These are phyloP conservation scores for Echinometra lucunter DNA, from an alignment of 53 echinoderm and acorn worm genomes.

Conservation along the genomic window DNA sequence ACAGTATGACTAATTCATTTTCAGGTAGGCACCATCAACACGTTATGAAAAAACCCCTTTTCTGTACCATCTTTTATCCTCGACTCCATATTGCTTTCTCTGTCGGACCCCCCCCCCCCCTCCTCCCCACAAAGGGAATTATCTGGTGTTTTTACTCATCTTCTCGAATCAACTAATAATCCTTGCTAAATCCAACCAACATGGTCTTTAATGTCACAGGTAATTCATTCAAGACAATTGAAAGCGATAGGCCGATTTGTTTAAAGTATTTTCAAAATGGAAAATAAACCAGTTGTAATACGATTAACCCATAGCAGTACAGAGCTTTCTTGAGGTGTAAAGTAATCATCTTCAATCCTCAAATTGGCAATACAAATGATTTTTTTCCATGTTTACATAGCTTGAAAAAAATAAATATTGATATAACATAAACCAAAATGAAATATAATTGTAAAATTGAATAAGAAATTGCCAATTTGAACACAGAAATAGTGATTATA, in stretches of 20 bases:
- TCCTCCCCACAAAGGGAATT: not conserved
- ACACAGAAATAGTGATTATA: too few relatives aligned
- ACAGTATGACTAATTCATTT: too few relatives aligned
- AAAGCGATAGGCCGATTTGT: conserved; percentile 33
- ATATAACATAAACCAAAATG: too few relatives aligned
- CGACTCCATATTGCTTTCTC: not conserved
- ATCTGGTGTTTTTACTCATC: conserved; percentile 39
- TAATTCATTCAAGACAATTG: not conserved
- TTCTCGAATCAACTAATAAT: not conserved
- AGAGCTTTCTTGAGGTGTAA: too few relatives aligned
- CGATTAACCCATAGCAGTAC: not conserved
- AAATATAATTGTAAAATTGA: too few relatives aligned
- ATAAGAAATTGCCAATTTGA: too few relatives aligned
- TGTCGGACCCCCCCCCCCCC: not conserved
- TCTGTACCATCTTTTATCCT: not conserved
- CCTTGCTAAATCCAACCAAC: not conserved
- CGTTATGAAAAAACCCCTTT: not conserved
- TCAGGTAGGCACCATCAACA: too few relatives aligned
- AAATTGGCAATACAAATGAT: too few relatives aligned
- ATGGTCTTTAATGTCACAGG: not conserved
- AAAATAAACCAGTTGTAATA: conserved; percentile 51
- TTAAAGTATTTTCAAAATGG: not conserved
- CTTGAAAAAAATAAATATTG: too few relatives aligned
- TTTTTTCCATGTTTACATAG: too few relatives aligned
- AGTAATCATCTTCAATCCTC: too few relatives aligned